A percentile compares a stretch with the other conserved stretches of the same genome.
These are phyloP conservation scores for Cecidostiba fungosa DNA, from an alignment of 2,888 invertebrate species.

Conservation along the genomic window DNA sequence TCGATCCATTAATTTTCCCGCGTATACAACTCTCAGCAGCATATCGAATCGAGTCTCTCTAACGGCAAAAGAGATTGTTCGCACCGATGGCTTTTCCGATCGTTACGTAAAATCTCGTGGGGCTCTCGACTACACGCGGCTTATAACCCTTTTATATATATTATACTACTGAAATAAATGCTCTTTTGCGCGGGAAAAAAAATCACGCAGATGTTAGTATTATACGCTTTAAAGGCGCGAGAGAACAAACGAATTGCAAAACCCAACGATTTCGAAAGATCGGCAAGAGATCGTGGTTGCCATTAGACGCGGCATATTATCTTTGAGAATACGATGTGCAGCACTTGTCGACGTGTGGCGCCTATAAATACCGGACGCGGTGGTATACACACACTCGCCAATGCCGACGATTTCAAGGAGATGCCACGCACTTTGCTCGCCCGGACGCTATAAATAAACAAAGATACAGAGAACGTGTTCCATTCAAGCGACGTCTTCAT, in stretches of 20 bases:
- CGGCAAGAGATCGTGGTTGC: neutral
- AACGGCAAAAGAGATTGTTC: constrained; percentile 20
- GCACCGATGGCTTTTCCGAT: constrained; percentile 44
- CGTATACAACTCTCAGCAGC: neutral
- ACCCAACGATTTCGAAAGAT: neutral
- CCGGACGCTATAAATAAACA: constrained; percentile 45
- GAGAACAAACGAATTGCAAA: neutral
- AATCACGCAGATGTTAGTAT: neutral
- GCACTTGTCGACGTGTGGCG: constrained; percentile 9
- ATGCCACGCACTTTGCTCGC: constrained; percentile 31
- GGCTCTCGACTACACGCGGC: neutral
- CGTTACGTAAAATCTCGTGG: constrained; percentile 37
- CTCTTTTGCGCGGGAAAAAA: neutral
- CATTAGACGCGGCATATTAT: no score
- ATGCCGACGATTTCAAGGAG: constrained; percentile 47
- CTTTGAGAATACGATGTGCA: neutral
- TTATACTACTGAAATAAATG: neutral
- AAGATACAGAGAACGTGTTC: constrained; percentile 9
- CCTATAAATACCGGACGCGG: constrained; percentile 50
- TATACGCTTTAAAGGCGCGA: no score
- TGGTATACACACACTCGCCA: neutral
- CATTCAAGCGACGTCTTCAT: constrained; percentile 35
- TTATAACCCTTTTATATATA: no score
- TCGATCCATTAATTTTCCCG: constrained; percentile 39
- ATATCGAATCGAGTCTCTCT: constrained; percentile 14